Evolutionary conservation across 2,888 invertebrate species (phyloP).

Genomic region (Ischnura elegans): DNA sequence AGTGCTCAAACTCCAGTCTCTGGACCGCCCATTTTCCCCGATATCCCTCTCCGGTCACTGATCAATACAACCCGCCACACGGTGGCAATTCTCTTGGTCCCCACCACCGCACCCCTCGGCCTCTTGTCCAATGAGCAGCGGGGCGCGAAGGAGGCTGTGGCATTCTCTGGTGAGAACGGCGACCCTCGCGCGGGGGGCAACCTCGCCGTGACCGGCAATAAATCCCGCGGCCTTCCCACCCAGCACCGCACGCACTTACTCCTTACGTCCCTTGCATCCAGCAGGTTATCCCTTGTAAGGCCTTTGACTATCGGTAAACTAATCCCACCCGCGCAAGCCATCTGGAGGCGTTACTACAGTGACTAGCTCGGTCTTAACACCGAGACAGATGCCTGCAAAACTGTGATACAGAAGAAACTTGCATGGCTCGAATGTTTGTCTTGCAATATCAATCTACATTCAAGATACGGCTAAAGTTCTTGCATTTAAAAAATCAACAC

Average conservation of each 20-base stretch:
- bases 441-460: too few species aligned
- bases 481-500: too few species aligned
- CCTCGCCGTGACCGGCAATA: neutral
- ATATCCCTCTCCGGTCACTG: neutral
- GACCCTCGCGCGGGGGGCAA: neutral
- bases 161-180: neutral
- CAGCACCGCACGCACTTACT: neutral
- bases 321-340: neutral
- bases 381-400: neutral
- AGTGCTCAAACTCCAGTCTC: too few species aligned
- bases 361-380: neutral
- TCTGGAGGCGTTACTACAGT: neutral
- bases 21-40: neutral
- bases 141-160: neutral
- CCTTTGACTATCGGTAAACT: neutral
- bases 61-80: neutral
- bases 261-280: neutral
- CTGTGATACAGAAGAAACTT: too few species aligned
- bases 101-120: neutral
- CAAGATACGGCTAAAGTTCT: too few species aligned
- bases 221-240: neutral
- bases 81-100: neutral
- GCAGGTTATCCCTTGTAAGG: neutral
- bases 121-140: neutral
- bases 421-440: too few species aligned